Percentiles rank a stretch among this genome's conserved stretches.
These are phyloP conservation scores for Dendrolimus punctatus DNA, from an alignment of 1,140 invertebrate genomes.

Conservation along the genomic window DNA sequence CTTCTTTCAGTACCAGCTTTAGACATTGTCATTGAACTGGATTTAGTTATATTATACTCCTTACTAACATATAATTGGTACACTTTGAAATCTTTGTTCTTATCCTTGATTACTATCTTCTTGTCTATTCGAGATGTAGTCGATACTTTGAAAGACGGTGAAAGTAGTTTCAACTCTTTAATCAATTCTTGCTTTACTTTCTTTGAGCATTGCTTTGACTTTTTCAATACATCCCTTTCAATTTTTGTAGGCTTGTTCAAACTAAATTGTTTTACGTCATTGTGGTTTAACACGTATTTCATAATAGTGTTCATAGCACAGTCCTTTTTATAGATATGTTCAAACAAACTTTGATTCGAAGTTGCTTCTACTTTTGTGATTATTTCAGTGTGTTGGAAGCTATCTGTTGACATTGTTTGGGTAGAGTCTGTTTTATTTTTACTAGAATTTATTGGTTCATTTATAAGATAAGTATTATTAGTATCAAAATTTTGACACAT, in stretches of 20 bases:
- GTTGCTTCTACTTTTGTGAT: conserved; percentile 19
- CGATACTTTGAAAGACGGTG: conserved; percentile 24
- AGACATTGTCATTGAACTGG: conserved; percentile 23
- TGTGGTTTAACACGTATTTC: conserved; percentile 19
- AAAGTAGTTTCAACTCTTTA: conserved; percentile 20
- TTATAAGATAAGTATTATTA: too few relatives aligned
- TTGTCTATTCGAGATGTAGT: conserved; percentile 31
- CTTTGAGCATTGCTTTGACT: conserved; percentile 10
- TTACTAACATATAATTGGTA: conserved; percentile 29
- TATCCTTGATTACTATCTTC: conserved; percentile 6
- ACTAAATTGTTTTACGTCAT: conserved; percentile 12
- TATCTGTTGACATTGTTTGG: too few relatives aligned
- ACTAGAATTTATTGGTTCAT: too few relatives aligned
- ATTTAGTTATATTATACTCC: conserved; percentile 17
- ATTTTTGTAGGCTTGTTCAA: conserved; percentile 4
- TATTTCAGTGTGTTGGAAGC: neutral
- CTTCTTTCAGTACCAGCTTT: conserved; percentile 14
- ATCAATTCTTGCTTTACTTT: conserved; percentile 24
- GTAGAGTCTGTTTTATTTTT: too few relatives aligned
- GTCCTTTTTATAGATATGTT: conserved; percentile 22
- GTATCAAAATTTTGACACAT: too few relatives aligned
- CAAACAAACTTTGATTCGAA: conserved; percentile 27
- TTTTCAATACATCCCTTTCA: conserved; percentile 8
- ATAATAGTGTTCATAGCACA: conserved; percentile 25
- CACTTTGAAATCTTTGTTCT: conserved; percentile 24